Evolutionary conservation across 2,113 vertebrate species (phyloP), one percentile per base, ranked within the genome.

Genomic region (Prietella phreatophila): DNA sequence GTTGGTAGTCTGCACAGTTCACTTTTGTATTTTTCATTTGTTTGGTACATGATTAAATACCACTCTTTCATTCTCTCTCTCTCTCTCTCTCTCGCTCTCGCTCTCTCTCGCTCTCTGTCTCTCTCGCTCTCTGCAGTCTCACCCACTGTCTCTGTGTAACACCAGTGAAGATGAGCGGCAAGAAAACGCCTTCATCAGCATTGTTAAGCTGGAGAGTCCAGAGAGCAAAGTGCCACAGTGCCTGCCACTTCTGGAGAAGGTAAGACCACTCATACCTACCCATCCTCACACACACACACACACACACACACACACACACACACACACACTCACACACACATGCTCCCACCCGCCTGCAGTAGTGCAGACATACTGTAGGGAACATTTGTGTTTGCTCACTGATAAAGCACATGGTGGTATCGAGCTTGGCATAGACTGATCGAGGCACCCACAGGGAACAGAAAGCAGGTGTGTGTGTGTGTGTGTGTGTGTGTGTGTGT

Each of bases 81-180:
- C 58, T 88, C 36, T 86, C 58, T 93, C 83, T 91, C 73, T 86
- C 69, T 81, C 42, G 33, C 33, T 83, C 42, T 89, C 69, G 78
- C 39, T 65, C 82, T 88, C 20, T 61, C 56, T 63, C 1, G 85
- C 9, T 88, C 5, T 79, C 50, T 76, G 20, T 71, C 33, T 85
- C 63, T 88, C 36, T 86, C 58, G 93, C 83, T 91, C 73, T 86
- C 78, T 42, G 0, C 95, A 99, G 98, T 99, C 97, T 91, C 98
- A 99, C 92, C 98, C 98, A 0, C 92, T 99, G 85, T 99, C 97
- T 92, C 95, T 99, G 92, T 99, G 98, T 94, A 99, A 99, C 92
- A 97, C 97, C 89, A 99, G 98, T 0, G 98, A 99, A 81, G 98
- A 99, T 86, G 98, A 99, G n/a, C 96, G 96, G 55, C 96, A 96